Conservation (phyloP, 1,140 invertebrate species). For the Hycleus cichorii region DNA sequence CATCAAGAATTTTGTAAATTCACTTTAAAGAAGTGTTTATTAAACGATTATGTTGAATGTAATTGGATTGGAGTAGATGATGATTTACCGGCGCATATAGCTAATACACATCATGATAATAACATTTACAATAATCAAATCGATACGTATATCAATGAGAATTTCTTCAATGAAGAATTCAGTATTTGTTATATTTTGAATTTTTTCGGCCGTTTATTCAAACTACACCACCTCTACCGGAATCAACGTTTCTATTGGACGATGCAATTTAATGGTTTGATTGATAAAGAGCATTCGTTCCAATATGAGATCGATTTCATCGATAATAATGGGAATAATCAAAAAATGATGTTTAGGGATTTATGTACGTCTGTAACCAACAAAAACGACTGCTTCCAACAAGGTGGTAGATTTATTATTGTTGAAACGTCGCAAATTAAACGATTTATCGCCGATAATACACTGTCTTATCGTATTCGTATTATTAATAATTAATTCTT, state of each 20-base stretch:
- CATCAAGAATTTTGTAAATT: not conserved
- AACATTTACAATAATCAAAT: constrained; percentile 20
- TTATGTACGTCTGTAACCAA: constrained; percentile 4
- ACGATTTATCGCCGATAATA: constrained; percentile 2
- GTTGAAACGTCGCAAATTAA: constrained; percentile 8
- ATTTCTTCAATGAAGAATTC: not conserved
- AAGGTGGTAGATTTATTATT: not conserved
- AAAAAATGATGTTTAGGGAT: constrained; percentile 2
- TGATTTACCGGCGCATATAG: constrained; percentile 8
- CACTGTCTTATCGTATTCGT: constrained; percentile 3
- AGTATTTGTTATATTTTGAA: constrained; percentile 12
- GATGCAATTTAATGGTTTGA: constrained; percentile 14
- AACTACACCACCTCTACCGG: constrained; percentile 6
- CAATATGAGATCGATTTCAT: constrained; percentile 17
- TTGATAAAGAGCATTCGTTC: constrained; percentile 7
- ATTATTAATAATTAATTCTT: constrained; percentile 10
- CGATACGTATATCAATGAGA: constrained; percentile 7
- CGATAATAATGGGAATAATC: constrained; percentile 13
- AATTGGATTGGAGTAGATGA: not conserved
- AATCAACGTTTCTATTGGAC: constrained; percentile 12
- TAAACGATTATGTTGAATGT: constrained; percentile 1
- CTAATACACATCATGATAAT: constrained; percentile 13
- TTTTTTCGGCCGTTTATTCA: constrained; percentile 18
- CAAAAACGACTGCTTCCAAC: constrained; percentile 6
- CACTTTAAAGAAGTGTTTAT: not conserved